Evolutionary conservation across 2,797 vertebrate species (phyloP), one percentile per base, ranked within the genome.

Genomic region (Phyllotis vaccarum): DNA sequence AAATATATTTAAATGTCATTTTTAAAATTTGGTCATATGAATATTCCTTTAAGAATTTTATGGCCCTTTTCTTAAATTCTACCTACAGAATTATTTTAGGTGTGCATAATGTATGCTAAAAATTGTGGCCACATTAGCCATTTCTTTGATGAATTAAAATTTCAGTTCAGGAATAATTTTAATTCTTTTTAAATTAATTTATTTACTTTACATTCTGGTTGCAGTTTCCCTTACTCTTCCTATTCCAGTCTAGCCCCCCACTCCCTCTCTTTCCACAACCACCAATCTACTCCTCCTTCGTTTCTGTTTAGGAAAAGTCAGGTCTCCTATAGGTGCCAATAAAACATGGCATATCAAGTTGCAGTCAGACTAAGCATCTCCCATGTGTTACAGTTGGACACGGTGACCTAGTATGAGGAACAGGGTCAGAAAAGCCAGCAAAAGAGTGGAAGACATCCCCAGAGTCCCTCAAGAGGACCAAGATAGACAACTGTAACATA

Each of bases 1-100:
- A 95, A 95, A 91, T 64, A 91, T 46, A 37, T 82, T 90, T 94
- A 93, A 92, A 91, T 81, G 22, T 86, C 46, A 91, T 74, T 94
- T 90, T 89, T 24, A 10, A 19, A 85, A 34, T 85, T 80, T 83
- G 19, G 5, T 88, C 82, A 66, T 3, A 37, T 66, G 24, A 54
- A 52, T 46, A 78, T 93, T 91, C 79, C 56, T 87, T 88, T 43
- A 60, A 43, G 0, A 74, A 34, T 60, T 90, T 86, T 79, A 68
- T 54, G 4, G 12, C 83, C 31, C 78, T 40, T 60, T 29, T 56
- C 14, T 56, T 46, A 56, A 91, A 82, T 12, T 79, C 0, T 72
- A 62, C n/a, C 7, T 37, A 46, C 0, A 89, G 34, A 4, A 66
- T 86, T 91, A 27, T n/a, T 92, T 37, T 82, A 58, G 5, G 0